These are phyloP conservation scores for Palythoa heliodiscus DNA, from an alignment of 92 coral and sea anemone genomes.

Conservation along the genomic window DNA sequence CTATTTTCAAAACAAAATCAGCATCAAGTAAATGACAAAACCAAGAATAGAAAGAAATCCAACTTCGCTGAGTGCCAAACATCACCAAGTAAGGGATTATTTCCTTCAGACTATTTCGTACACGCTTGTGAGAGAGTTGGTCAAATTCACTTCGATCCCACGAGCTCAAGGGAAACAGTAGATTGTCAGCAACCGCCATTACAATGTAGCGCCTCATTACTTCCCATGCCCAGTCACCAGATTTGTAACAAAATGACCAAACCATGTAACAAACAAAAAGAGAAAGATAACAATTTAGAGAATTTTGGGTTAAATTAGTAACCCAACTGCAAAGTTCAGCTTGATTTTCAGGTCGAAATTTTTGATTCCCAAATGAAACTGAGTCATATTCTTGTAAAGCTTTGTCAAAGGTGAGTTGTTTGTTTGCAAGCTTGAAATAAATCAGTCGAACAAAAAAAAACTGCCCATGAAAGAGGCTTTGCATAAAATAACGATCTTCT, in stretches of 20 bases:
- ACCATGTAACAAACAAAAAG: slow-evolving; percentile 59
- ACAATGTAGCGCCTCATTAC: background rate
- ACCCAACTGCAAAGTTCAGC: slow-evolving; percentile 45
- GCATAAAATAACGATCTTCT: background rate
- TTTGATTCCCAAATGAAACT: slow-evolving; percentile 54
- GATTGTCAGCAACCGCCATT: slow-evolving; percentile 24
- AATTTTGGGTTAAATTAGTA: background rate
- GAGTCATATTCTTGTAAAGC: slow-evolving; percentile 63
- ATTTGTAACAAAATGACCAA: slow-evolving; percentile 39
- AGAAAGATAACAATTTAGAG: slow-evolving; percentile 25
- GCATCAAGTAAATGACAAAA: slow-evolving; percentile 36
- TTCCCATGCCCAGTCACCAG: background rate
- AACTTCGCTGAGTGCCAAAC: background rate
- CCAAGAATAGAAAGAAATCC: background rate
- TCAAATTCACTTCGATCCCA: slow-evolving; percentile 31
- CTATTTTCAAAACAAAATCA: background rate
- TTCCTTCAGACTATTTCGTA: background rate
- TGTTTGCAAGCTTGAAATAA: slow-evolving; percentile 10
- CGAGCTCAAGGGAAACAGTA: background rate
- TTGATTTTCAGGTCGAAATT: background rate
- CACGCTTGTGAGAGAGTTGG: background rate
- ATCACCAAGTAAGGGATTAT: background rate
- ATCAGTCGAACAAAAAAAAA: slow-evolving; percentile 54
- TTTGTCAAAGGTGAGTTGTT: slow-evolving; percentile 19
- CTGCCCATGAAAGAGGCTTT: slow-evolving; percentile 59